Evolutionary conservation across 2,797 vertebrate genomes (phyloP).

Genomic region (Pagetopsis macropterus): DNA sequence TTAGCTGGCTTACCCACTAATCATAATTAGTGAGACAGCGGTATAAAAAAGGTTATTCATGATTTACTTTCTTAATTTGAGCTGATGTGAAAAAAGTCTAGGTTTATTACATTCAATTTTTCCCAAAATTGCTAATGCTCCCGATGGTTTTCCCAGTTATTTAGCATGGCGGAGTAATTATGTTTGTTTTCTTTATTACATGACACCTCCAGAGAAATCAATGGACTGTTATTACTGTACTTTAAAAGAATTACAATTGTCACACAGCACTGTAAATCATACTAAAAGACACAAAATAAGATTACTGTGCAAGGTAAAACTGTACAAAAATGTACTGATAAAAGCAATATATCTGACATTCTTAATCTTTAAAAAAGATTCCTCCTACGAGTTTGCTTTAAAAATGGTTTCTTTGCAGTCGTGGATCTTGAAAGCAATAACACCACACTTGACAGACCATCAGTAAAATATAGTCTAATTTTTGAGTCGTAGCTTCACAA

Average conservation of each 20-base stretch:
- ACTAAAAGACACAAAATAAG: not conserved
- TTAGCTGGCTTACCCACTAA: conserved; percentile 8
- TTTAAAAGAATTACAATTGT: not conserved
- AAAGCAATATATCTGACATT: not conserved
- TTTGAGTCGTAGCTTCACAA: not conserved
- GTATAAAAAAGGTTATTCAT: conserved; percentile 1
- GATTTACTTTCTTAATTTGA: conserved; percentile 18
- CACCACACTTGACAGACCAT: not conserved
- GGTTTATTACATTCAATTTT: not conserved
- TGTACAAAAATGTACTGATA: not conserved
- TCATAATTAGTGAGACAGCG: conserved; percentile 20
- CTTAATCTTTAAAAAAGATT: not conserved
- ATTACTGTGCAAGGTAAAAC: not conserved
- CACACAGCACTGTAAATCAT: conserved; percentile 3
- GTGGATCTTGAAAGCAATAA: not conserved
- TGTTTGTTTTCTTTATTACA: not conserved
- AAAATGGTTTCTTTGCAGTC: not conserved
- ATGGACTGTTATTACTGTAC: conserved; percentile 3
- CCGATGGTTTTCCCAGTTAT: not conserved
- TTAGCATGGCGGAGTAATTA: not conserved
- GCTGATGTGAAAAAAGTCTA: conserved; percentile 6
- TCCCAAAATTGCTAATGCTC: not conserved
- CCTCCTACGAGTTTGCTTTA: too few relatives aligned
- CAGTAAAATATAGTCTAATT: not conserved
- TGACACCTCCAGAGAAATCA: not conserved